Evolutionary conservation across 2,113 vertebrate species (phyloP), one percentile per base, ranked within the genome.

Genomic region (Cavia aperea): DNA sequence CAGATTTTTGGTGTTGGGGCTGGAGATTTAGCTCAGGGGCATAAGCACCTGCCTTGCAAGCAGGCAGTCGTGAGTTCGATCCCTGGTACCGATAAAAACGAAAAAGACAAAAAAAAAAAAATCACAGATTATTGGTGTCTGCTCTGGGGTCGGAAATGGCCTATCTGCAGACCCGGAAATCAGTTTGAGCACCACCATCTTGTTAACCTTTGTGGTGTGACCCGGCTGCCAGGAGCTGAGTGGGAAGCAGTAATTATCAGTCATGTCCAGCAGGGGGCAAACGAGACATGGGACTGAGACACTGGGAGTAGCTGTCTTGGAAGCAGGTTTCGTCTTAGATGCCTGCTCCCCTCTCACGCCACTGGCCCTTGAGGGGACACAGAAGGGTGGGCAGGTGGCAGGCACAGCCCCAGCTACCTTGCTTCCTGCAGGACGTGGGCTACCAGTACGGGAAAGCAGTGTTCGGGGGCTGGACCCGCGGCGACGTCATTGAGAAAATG

Each of bases 401-500:
- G 58, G 46, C 33, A 2, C 13, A 4, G 54, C 68, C 43, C 19
- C 46, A 51, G 21, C 49, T 43, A 33, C 81, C 29, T 54, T 0
- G 5, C 91, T 73, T 73, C 49, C 56, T 62, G 56, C 95, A 99
- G 99, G 98, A 99, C 2, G 98, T 99, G 51, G 99, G 99, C 9
- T 99, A 98, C 96, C 98, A 99, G 92, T 98, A 99, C 0, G 99
- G 99, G n/a, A 99, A 98, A 90, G 94, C 99, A 24, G 93, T 99
- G 88, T 99, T 99, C 3, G 98, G 98, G 0, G 98, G 98, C 91
- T 99, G 99, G 99, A 98, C 97, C 93, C 98, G 98, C 0, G 98
- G 98, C 0, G 98, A 99, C 92, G 97, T 99, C 95, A 99, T 99
- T 4, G 97, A 98, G 93, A 98, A 99, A 97, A 99, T 99, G 98